phyloP scores from a whole-genome alignment of 2,888 invertebrate species.

The Acanthoscelides obtectus region DNA sequence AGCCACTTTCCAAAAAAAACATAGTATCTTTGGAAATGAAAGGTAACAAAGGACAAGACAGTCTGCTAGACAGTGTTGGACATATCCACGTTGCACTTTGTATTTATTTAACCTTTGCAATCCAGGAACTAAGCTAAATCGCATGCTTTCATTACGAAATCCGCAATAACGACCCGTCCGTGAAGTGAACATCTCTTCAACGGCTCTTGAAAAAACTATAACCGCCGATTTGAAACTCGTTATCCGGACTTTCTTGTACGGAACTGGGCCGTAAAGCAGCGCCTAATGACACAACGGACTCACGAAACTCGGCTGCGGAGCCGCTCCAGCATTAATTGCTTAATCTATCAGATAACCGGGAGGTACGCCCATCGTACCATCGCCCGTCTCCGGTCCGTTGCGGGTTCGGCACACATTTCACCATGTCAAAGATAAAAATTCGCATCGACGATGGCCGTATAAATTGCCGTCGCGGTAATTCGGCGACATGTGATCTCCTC shows the following conservation, averaged over 20 bases:
- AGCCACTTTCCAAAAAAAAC: too few species aligned
- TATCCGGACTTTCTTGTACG: conserved; percentile 7
- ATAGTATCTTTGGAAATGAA: too few species aligned
- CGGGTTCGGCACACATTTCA: not conserved
- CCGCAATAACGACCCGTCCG: not conserved
- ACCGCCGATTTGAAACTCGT: conserved; percentile 21
- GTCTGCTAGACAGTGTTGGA: too few species aligned
- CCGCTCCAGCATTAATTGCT: conserved; percentile 44
- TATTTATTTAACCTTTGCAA: not conserved
- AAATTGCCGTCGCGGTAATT: conserved; percentile 11
- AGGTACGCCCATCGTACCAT: not conserved
- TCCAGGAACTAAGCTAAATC: not conserved
- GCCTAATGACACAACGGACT: conserved; percentile 40
- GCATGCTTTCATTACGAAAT: not conserved
- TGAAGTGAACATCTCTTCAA: not conserved
- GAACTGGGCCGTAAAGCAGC: conserved; percentile 32
- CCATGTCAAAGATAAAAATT: not conserved
- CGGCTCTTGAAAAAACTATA: not conserved
- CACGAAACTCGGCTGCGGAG: conserved; percentile 38
- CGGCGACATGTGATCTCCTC: not conserved
- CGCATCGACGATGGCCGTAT: not conserved
- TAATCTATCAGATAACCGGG: conserved; percentile 44
- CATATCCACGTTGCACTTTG: too few species aligned
- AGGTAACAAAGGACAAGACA: too few species aligned
- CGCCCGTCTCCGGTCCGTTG: not conserved